phyloP scores from a whole-genome alignment of 2,113 vertebrate species.

The Semnornis frantzii region DNA sequence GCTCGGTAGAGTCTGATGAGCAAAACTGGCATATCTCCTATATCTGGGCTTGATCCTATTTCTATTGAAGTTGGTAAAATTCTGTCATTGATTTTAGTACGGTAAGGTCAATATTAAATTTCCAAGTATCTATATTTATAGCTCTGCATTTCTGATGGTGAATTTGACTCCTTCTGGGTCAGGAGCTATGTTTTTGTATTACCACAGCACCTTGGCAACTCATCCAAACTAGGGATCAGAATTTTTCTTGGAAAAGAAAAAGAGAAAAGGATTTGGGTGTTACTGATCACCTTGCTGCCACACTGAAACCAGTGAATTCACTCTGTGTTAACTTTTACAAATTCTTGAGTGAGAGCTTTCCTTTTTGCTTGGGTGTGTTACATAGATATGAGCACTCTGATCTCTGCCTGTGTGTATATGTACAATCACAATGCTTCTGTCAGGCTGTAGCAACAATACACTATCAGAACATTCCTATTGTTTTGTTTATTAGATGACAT shows the following conservation, averaged over 20 bases:
- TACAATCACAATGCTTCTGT: neutral
- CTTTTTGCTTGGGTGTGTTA: neutral
- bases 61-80: neutral
- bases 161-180: neutral
- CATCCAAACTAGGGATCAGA: neutral
- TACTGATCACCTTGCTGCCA: neutral
- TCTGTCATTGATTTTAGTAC: constrained; percentile 22
- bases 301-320: neutral
- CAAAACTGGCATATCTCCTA: neutral
- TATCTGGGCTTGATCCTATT: neutral
- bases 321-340: neutral
- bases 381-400: neutral
- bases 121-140: constrained; percentile 26
- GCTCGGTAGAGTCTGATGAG: neutral
- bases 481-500: neutral
- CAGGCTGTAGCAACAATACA: neutral
- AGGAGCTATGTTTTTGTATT: neutral
- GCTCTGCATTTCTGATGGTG: neutral
- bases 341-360: neutral
- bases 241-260: neutral
- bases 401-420: neutral
- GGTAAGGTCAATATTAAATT: constrained; percentile 47
- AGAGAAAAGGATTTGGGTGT: neutral
- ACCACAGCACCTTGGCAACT: neutral
- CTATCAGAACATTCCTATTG: neutral